Conservation (phyloP, 2,888 invertebrate genomes). For the Ectropis crepuscularia region DNA sequence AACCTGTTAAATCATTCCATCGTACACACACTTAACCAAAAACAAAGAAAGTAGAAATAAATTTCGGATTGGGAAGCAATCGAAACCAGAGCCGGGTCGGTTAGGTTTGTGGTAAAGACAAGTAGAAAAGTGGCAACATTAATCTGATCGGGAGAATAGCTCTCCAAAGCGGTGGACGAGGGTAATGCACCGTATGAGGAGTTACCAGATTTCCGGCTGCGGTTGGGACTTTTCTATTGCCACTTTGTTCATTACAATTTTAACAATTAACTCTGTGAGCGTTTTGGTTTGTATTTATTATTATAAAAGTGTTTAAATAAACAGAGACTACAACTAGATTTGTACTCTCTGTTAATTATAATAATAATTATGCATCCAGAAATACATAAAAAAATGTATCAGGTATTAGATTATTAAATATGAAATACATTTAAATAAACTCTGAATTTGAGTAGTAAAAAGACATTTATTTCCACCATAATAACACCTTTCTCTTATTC, state of each 20-base stretch:
- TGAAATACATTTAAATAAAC: too few relatives aligned
- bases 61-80: conserved; percentile 44
- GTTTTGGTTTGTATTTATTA: too few relatives aligned
- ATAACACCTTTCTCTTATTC: too few relatives aligned
- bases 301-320: too few relatives aligned
- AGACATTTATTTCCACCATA: too few relatives aligned
- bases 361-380: too few relatives aligned
- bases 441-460: too few relatives aligned
- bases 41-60: conserved; percentile 14
- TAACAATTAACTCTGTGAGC: too few relatives aligned
- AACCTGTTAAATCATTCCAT: neutral
- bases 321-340: too few relatives aligned
- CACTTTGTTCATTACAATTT: conserved; percentile 6
- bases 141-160: conserved; percentile 81
- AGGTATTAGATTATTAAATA: too few relatives aligned
- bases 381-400: too few relatives aligned
- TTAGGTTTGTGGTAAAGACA: conserved; percentile 71
- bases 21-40: conserved; percentile 8
- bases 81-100: conserved; percentile 44
- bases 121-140: conserved; percentile 82
- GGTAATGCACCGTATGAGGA: conserved; percentile 79
- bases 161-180: conserved; percentile 78
- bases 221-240: conserved; percentile 51
- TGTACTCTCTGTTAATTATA: too few relatives aligned
- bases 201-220: conserved; percentile 72